These are phyloP conservation scores for Ceratosolen solmsi DNA, from an alignment of 1,140 invertebrate genomes.

Conservation along the genomic window DNA sequence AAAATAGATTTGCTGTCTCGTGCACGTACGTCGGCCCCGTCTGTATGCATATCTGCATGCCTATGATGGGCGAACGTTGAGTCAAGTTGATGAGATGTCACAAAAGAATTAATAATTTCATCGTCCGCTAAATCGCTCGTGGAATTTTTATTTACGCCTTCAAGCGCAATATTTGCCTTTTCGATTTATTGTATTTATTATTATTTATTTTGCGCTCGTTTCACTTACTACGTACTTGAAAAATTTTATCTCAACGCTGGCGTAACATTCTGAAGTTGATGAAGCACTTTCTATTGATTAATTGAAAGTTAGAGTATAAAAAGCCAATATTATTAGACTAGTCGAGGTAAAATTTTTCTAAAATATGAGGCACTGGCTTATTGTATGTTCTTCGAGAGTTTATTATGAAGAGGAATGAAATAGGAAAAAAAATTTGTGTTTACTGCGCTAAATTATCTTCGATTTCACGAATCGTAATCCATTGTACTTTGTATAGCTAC, in stretches of 20 bases:
- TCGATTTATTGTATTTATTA: neutral
- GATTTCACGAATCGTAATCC: neutral
- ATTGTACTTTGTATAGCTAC: neutral
- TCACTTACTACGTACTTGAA: neutral
- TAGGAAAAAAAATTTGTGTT: neutral
- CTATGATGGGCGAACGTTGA: too few species aligned
- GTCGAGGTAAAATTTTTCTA: too few species aligned
- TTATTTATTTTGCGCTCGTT: neutral
- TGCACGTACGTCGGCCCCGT: neutral
- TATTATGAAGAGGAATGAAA: too few species aligned
- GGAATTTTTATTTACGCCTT: neutral
- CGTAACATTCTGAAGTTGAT: neutral
- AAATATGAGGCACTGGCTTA: neutral
- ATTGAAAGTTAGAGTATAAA: constrained; percentile 11
- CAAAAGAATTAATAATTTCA: constrained; percentile 38
- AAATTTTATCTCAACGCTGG: constrained; percentile 27
- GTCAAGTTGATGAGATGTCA: constrained; percentile 33
- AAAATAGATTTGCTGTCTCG: neutral
- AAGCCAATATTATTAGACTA: too few species aligned
- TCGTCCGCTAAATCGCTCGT: neutral
- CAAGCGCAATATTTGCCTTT: neutral
- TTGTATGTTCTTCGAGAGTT: neutral
- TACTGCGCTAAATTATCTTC: neutral
- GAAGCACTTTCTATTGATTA: constrained; percentile 1
- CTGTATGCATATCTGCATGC: too few species aligned